phyloP scores from a whole-genome alignment of 2,888 invertebrate genomes.

The Apodemia hepburni region DNA sequence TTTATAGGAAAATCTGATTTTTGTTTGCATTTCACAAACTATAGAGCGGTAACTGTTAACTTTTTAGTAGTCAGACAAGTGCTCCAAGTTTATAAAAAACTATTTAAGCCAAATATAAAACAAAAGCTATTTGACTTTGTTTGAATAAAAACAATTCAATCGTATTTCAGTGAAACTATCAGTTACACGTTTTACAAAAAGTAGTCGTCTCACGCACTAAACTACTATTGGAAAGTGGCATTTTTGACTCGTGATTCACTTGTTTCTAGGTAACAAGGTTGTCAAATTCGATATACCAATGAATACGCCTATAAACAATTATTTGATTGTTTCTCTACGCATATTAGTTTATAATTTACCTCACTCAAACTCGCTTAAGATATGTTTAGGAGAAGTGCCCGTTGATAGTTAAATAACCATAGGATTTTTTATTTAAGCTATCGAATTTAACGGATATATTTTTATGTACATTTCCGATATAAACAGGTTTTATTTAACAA shows the following conservation, averaged over 20 bases:
- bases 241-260: constrained; percentile 17
- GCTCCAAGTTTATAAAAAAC: too few relatives aligned
- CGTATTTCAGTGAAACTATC: constrained; percentile 10
- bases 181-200: constrained; percentile 11
- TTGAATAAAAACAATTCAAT: constrained; percentile 19
- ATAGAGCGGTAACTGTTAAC: too few relatives aligned
- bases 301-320: constrained; percentile 29
- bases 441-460: not conserved
- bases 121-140: not conserved
- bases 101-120: not conserved
- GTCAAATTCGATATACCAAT: constrained; percentile 35
- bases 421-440: not conserved
- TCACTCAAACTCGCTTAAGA: constrained; percentile 13
- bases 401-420: not conserved
- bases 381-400: not conserved
- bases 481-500: constrained; percentile 1
- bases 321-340: constrained; percentile 35
- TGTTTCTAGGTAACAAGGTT: constrained; percentile 40
- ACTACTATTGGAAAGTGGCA: constrained; percentile 26
- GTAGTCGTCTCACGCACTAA: constrained; percentile 19
- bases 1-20: too few relatives aligned
- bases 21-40: too few relatives aligned
- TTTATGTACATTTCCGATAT: not conserved
- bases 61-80: too few relatives aligned
- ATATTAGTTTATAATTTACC: constrained; percentile 31